Base-by-base conservation (phyloP, 2,888 invertebrate species). In the Polylopha cassiicola region DNA sequence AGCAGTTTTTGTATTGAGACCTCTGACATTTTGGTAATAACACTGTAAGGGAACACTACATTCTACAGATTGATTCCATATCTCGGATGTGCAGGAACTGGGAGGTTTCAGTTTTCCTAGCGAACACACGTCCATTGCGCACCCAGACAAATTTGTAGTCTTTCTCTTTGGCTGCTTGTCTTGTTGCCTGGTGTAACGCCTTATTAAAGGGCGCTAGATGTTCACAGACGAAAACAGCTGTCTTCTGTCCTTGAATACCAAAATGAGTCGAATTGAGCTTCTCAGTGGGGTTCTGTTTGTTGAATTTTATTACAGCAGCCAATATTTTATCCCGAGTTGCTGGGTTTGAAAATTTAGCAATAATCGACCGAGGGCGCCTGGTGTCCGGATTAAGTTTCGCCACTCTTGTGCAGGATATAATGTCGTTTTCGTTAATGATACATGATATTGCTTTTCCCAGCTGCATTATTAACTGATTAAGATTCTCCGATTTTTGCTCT, bases 281-380 rank as follows among this genome's bases (percentile, higher is more conserved):
- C 66, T 63, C 61, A 58, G 43, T 60, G 58, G 57, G 54, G 58
- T 53, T 63, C 61, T 58, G 63, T 61, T 61, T 58, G 65, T 54
- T 5, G 10, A 23, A 10, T 4, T 23, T 23, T 9, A 23, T 23
- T 23, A 9, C 4, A 9, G 9, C 23, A 4, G 7, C 5, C 23
- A 10, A 23, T 10, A 23, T 9, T 23, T 23, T 23, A n/a, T n/a
- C n/a, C n/a, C n/a, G n/a, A n/a, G n/a, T n/a, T n/a, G n/a, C n/a
- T n/a, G n/a, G n/a, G n/a, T n/a, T n/a, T n/a, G n/a, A n/a, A n/a
- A n/a, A n/a, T n/a, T n/a, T n/a, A n/a, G n/a, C n/a, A n/a, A n/a
- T n/a, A n/a, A n/a, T n/a, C n/a, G n/a, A n/a, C n/a, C n/a, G n/a
- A n/a, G n/a, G n/a, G n/a, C n/a, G n/a, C n/a, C n/a, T n/a, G n/a